Base-by-base conservation (phyloP, 2,113 vertebrate species). In the Seriola dumerili region DNA sequence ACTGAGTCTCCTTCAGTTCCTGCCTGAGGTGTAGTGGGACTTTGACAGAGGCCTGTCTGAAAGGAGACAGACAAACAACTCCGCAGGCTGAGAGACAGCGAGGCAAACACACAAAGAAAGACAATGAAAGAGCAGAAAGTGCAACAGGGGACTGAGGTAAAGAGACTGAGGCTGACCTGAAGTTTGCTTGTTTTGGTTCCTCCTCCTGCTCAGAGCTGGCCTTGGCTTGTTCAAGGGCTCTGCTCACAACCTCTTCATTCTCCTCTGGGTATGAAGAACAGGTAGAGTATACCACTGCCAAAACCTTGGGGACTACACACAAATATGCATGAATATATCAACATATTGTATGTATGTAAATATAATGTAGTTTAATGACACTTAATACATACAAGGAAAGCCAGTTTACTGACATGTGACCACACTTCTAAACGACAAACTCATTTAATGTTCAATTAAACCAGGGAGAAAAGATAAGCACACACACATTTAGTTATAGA, bases 201-300 rank as follows among this genome's bases (percentile, higher is more conserved):
- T 88, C 87, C 50, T 84, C 61, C 62, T 88, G 76, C 58, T 81
- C 70, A n/a, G 64, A 70, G 14, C 8, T 8, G 86, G 86, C 92
- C 66, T 88, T 75, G 80, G 78, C 70, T 85, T 84, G 89, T 67
- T 96, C 90, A 88, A 98, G 90, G 17, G 95, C 96, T 82, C 95
- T 95, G 52, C 86, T 91, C 82, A 98, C 92, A 42, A 97, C 91
- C 17, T 78, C 87, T 85, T 96, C 96, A 23, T 98, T 99, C 95
- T 99, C 97, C 91, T 97, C 96, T 64, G 93, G 83, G 88, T 96
- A 95, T 62, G 96, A 40, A 0, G 97, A 99, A 71, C 96, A 97
- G 17, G 97, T 99, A 36, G 96, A 94, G 86, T 98, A 98, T 62
- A 98, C 95, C 88, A 98, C 88, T 9, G 94, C 94, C 91, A 94